Percentiles rank a stretch among this genome's conserved stretches.
Evolutionary conservation across 1,140 invertebrate genomes (phyloP).

Genomic region (Bombus confusus): DNA sequence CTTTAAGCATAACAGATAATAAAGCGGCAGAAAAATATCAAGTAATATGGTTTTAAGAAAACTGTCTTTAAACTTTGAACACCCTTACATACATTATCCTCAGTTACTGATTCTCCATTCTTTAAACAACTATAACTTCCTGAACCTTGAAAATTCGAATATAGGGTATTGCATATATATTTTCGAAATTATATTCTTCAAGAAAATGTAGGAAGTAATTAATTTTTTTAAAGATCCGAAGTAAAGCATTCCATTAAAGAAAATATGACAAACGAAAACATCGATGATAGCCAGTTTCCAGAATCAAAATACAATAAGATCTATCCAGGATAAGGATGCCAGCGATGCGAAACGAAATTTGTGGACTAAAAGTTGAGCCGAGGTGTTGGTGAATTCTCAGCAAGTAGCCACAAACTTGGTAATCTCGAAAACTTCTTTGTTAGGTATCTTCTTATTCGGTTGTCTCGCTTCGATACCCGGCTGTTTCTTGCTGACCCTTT

Average conservation of each 20-base stretch:
- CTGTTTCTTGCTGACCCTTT: background rate
- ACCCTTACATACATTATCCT: no score
- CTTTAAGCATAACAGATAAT: no score
- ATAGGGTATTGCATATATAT: no score
- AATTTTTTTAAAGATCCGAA: no score
- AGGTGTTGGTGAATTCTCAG: constrained; percentile 57
- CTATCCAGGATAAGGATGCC: background rate
- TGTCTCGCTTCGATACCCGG: background rate
- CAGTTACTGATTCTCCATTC: no score
- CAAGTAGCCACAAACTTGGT: constrained; percentile 47
- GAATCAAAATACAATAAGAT: constrained; percentile 42
- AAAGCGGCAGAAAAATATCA: no score
- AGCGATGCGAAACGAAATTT: constrained; percentile 49
- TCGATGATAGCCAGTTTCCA: background rate
- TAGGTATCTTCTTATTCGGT: constrained; percentile 5
- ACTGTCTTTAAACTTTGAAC: no score
- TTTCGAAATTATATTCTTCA: no score
- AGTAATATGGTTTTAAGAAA: no score
- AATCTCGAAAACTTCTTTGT: constrained; percentile 27
- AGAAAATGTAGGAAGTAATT: no score
- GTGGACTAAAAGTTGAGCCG: constrained; percentile 54
- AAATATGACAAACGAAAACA: background rate
- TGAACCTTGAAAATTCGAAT: no score
- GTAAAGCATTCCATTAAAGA: background rate
- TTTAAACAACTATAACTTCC: no score